Evolutionary conservation across 2,888 invertebrate genomes (phyloP), one percentile per base, ranked within the genome.

Genomic region (Chironomus tentans): DNA sequence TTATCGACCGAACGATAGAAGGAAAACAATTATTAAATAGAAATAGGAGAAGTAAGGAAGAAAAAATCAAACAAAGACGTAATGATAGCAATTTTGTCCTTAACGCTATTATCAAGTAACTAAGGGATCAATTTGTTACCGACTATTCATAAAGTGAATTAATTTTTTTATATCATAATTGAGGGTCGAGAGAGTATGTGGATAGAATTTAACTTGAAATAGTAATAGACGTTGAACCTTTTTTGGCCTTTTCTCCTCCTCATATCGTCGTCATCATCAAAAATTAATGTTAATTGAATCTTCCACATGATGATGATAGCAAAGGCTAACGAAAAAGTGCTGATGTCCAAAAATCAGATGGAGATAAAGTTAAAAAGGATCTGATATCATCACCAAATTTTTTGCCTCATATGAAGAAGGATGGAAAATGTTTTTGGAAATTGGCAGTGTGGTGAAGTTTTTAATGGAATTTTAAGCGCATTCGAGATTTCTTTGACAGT

Each of bases 121-220:
- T 74, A 74, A 22, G 74, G 72, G 62, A 61, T 62, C 21, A 24
- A 6, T 56, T 56, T 24, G 61, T 62, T 62, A 38, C 38, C 38
- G 38, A 38, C 38, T 38, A 38, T 15, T 50, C 7, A 38, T 38
- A 38, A 15, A 68, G 68, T 5, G 47, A 61, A 74, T 74, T 74
- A 74, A 74, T 74, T 74, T 73, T 74, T 74, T 38, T 38, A 74
- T 74, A 68, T 74, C 74, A 74, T 74, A 74, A 74, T 74, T 74
- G 74, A 74, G 68, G 74, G 74, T 74, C 68, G 10, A 61, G 7
- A 56, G 56, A 6, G 71, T 38, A 38, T 38, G 38, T 38, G 38
- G 38, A 38, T 38, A 10, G 38, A 38, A 38, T 38, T 38, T 10
- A 10, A 10, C 10, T 38, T 38, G 38, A 38, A 21, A n/a, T 15